These are phyloP conservation scores for Ditula angustiorana DNA, from an alignment of 2,888 invertebrate genomes.

Conservation along the genomic window DNA sequence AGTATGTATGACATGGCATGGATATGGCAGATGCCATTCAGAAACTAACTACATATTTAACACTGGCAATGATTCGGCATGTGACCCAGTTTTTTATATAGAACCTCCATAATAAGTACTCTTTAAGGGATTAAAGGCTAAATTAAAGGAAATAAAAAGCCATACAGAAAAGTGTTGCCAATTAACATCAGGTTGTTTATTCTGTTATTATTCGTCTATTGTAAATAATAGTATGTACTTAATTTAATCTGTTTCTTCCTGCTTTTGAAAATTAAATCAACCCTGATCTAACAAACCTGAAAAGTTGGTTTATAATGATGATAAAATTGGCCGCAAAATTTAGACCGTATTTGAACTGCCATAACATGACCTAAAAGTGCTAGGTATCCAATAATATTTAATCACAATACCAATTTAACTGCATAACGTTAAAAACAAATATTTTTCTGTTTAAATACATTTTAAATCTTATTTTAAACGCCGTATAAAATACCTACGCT, in stretches of 20 bases:
- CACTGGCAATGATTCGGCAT: too few relatives aligned
- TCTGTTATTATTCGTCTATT: too few relatives aligned
- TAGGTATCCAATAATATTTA: not conserved
- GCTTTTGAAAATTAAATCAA: not conserved
- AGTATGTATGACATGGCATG: too few relatives aligned
- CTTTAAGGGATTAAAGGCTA: not conserved
- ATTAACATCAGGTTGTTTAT: too few relatives aligned
- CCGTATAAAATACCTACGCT: constrained; percentile 5
- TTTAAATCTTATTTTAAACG: not conserved
- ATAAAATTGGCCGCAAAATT: constrained; percentile 23
- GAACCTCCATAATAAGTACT: too few relatives aligned
- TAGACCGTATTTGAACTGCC: constrained; percentile 25
- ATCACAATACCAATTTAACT: not conserved
- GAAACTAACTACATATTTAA: too few relatives aligned
- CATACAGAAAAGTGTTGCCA: not conserved
- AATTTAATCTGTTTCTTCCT: not conserved
- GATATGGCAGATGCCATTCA: too few relatives aligned
- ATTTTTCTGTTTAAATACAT: not conserved
- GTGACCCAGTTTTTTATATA: not conserved
- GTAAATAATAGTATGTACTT: too few relatives aligned
- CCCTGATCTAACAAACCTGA: constrained; percentile 5
- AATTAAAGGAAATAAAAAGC: not conserved
- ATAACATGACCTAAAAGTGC: constrained; percentile 28
- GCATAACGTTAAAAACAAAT: not conserved
- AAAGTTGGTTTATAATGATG: constrained; percentile 24